Evolutionary conservation across 2,113 vertebrate genomes (phyloP), one percentile per base, ranked within the genome.

Genomic region (Phocoena sinus): DNA sequence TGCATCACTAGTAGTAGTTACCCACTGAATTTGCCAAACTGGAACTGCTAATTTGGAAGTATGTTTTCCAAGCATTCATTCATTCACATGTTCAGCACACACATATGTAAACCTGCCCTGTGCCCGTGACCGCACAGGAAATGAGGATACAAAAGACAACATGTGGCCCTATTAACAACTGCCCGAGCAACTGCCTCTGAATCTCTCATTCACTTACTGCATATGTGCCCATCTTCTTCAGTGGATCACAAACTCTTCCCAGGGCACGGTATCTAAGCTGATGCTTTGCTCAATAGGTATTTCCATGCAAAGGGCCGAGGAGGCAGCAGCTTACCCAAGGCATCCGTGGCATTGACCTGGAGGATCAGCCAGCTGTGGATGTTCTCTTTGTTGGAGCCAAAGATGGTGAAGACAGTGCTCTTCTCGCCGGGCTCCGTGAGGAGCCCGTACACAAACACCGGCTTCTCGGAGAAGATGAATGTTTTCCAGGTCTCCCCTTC

Each of bases 321-420:
- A 67, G 25, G 83, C 4, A 0, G 3, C 15, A 38, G 85, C 98
- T 98, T 98, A 99, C 99, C 99, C 63, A 99, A 99, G 13, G 99
- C 99, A 0, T 99, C 99, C 0, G 99, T 99, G 98, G 99, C 98
- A 97, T 99, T 99, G 99, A 99, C 99, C 99, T 99, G 99, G 97
- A 99, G 98, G 97, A 99, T 99, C 86, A 99, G 99, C 99, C 99
- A 99, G 98, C 99, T 99, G 99, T 99, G 99, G 4, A 98, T 99
- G 2, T 99, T 99, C 98, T 99, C 99, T 4, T 99, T 99, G 71
- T 99, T 99, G 0, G 99, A 99, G 67, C 99, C 99, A 0, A 99
- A 99, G 98, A 99, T 99, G 97, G 99, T 99, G 98, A 99, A 99
- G 63, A 99, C 98, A 10, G 99, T 99, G 98, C 99, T 99, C 96